Evolutionary conservation across 2,888 invertebrate species (phyloP).

Genomic region (Trileptium ribeirensis): DNA sequence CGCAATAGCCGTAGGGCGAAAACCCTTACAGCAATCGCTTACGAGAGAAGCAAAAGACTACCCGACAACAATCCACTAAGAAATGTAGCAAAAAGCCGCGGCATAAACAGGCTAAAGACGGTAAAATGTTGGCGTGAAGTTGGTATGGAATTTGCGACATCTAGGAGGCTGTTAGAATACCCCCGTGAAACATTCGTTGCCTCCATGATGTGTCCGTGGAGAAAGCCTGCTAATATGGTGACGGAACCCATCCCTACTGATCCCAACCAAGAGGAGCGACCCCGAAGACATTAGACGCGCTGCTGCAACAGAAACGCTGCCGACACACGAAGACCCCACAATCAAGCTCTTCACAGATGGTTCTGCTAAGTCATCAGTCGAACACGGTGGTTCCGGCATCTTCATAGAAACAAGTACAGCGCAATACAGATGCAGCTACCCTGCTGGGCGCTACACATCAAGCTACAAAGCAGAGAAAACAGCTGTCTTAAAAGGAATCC

Average conservation of each 20-base stretch:
- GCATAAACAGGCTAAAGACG: not conserved
- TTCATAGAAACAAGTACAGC: not conserved
- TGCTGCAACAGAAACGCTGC: not conserved
- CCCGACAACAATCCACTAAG: not conserved
- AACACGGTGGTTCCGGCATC: not conserved
- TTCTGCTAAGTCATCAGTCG: too few species aligned
- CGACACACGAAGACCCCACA: not conserved
- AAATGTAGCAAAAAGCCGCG: not conserved
- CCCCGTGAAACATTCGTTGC: not conserved
- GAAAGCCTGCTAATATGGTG: not conserved
- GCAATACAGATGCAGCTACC: not conserved
- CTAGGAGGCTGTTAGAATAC: not conserved
- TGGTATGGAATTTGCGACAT: not conserved
- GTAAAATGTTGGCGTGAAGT: not conserved
- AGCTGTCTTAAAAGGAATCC: not conserved
- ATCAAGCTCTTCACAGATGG: not conserved
- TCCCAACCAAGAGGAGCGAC: not conserved
- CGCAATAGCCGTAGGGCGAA: not conserved
- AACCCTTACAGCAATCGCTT: not conserved
- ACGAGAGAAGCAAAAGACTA: not conserved
- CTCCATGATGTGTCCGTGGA: not conserved
- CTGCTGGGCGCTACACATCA: not conserved
- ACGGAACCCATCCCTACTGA: not conserved
- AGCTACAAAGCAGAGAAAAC: not conserved
- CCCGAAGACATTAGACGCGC: not conserved